Evolutionary conservation across 2,888 invertebrate genomes (phyloP), one percentile per base, ranked within the genome.

Genomic region (Therioaphis trifolii): DNA sequence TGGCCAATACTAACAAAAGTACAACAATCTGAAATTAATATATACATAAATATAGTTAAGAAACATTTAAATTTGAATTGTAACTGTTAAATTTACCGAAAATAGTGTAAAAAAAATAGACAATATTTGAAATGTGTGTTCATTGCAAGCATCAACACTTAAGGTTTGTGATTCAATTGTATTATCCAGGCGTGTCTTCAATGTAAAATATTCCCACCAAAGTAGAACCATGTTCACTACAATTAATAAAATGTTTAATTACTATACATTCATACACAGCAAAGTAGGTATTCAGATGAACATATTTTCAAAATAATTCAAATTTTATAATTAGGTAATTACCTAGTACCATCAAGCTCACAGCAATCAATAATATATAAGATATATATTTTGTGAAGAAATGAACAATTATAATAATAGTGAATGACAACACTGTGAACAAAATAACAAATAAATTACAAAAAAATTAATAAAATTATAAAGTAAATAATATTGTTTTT

Each of bases 311-410:
- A 1, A 18, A 58, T 40, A 43, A n/a, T 15, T 14, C 14, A 52
- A 18, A 84, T n/a, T n/a, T n/a, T n/a, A n/a, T n/a, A n/a, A n/a
- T n/a, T n/a, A n/a, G n/a, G n/a, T n/a, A n/a, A n/a, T 49, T 88
- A 91, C 92, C 93, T 84, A 95, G 90, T 88, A 94, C 93, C 61
- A 93, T 93, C 76, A 96, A 88, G 49, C 93, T 92, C 15, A 96
- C 94, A 75, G 94, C 89, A 84, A 94, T 91, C 91, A 97, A 94
- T 86, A 97, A 94, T 85, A 96, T 92, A 93, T 95, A 96, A 4
- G 97, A 95, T 7, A 97, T 94, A 75, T 96, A 88, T 85, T 92
- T 92, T 0, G 97, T 95, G 86, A 97, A 88, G 88, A 94, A 92
- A 88, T 96, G 95, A 87, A 97, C 92, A 86, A 97, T 91, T 72